Evolutionary conservation across 1,140 invertebrate species (phyloP).

Genomic region (Oncopeltus fasciatus): DNA sequence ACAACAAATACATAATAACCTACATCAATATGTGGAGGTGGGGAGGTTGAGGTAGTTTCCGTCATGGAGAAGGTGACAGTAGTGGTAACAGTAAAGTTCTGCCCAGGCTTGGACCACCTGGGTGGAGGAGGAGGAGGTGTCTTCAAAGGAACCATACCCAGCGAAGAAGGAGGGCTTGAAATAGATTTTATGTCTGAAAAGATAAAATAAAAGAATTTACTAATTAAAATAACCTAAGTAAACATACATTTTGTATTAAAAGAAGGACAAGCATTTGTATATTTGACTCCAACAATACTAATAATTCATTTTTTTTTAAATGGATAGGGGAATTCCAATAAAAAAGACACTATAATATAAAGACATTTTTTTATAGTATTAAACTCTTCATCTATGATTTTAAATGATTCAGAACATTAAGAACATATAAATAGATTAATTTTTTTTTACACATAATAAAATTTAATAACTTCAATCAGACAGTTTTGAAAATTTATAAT

Average conservation of each 20-base stretch:
- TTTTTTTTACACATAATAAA: too few species aligned
- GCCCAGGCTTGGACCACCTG: conserved; percentile 39
- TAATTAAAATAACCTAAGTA: neutral
- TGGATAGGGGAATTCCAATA: too few species aligned
- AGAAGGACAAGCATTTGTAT: too few species aligned
- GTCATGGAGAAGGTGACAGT: conserved; percentile 68
- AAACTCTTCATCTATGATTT: too few species aligned
- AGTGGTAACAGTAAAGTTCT: conserved; percentile 63
- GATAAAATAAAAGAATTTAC: neutral
- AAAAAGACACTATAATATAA: too few species aligned
- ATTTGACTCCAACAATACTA: too few species aligned
- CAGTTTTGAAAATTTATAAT: too few species aligned
- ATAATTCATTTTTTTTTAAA: too few species aligned
- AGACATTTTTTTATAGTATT: too few species aligned
- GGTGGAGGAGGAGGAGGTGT: conserved; percentile 49
- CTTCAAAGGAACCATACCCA: conserved; percentile 26
- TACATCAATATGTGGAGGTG: conserved; percentile 22
- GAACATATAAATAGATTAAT: too few species aligned
- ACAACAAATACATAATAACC: conserved; percentile 21
- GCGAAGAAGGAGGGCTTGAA: conserved; percentile 10
- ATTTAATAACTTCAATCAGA: too few species aligned
- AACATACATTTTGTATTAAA: neutral
- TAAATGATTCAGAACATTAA: too few species aligned
- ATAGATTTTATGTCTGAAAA: conserved; percentile 13
- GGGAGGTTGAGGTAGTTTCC: conserved; percentile 27